Evolutionary conservation across 2,888 invertebrate species (phyloP), one percentile per base, ranked within the genome.

Genomic region (Eupsilia transversa): DNA sequence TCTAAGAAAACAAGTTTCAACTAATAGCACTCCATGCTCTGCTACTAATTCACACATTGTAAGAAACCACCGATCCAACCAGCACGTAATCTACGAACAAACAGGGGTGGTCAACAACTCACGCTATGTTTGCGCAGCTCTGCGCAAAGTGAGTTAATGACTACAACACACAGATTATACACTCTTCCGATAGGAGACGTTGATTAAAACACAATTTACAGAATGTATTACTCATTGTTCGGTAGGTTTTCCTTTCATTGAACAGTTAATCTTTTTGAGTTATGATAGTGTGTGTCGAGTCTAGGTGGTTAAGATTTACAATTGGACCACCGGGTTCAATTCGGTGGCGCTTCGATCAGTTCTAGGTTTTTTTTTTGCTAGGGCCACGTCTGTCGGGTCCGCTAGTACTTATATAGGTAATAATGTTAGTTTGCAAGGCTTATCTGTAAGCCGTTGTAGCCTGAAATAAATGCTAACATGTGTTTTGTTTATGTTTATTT

Each of bases 41-140:
- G 49, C 49, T 52, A n/a, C 10, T 52, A 52, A n/a, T 23, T 23
- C 49, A 49, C 7, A 49, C 23, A 9, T 49, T 49, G 9, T 23
- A 49, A 23, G 49, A 23, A 49, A 9, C 23, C 49, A 23, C 49
- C 23, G 49, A 23, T 23, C 49, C 9, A 3, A 9, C 9, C 23
- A 9, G 23, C 23, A 9, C 17, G 30, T 49, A 49, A 59, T 59
- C 78, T 27, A 2, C 38, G 41, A 66, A 63, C 59, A 69, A 71
- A 75, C 67, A 71, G 61, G 38, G 71, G 63, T 59, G 54, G 64
- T 43, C 57, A 60, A 72, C 35, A 33, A 49, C 68, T 38, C 35
- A 20, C 69, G 60, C 60, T 3, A 54, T 69, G 43, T 52, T n/a
- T 52, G n/a, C 14, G 41, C 46, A 41, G 33, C 33, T 60, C 41